Evolutionary conservation across 2,797 vertebrate genomes (phyloP), one percentile per base, ranked within the genome.

Genomic region (Muraenolepis orangiensis): DNA sequence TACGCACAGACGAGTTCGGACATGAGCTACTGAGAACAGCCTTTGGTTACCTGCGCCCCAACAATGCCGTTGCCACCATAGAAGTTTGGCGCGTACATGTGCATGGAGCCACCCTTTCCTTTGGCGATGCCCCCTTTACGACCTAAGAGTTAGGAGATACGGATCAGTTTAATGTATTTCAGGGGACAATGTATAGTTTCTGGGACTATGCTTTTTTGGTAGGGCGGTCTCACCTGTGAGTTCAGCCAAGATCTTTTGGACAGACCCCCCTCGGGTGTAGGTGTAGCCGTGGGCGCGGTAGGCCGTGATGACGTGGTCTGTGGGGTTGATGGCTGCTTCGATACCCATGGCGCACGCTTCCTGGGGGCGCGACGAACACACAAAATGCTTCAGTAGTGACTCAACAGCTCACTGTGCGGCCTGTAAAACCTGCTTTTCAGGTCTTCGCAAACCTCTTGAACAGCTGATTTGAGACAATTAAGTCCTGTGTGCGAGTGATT

Each of bases 51-150:
- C 96, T 99, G 97, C 20, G 98, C 95, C 6, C 97, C 97, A n/a
- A 99, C 98, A 30, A 98, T 99, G 78, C 97, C 97, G 6, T 99
- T 98, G 61, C 97, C 98, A 0, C 97, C 97, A 0, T 98, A 99
- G 82, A 98, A 98, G 80, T 95, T 88, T 70, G 94, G 94, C 0
- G 92, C 83, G 72, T 99, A 99, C 97, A 99, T 98, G 73, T 98
- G 98, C 98, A 98, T 98, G 0, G 96, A 99, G 0, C 98, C 98
- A 4, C 98, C 96, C 81, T 97, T 98, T 10, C 97, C 97, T 87
- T 96, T 96, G 38, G 91, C 95, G 82, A 97, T 96, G 1, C 98
- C 97, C 0, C 95, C 95, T 89, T 85, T 92, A 29, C 96, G 93
- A 40, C 96, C 97, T 98, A 75, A 74, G 16, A 74, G 29, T 81